Evolutionary conservation across 2,113 vertebrate species (phyloP), one percentile per base, ranked within the genome.

Genomic region (Gallinago undulata): DNA sequence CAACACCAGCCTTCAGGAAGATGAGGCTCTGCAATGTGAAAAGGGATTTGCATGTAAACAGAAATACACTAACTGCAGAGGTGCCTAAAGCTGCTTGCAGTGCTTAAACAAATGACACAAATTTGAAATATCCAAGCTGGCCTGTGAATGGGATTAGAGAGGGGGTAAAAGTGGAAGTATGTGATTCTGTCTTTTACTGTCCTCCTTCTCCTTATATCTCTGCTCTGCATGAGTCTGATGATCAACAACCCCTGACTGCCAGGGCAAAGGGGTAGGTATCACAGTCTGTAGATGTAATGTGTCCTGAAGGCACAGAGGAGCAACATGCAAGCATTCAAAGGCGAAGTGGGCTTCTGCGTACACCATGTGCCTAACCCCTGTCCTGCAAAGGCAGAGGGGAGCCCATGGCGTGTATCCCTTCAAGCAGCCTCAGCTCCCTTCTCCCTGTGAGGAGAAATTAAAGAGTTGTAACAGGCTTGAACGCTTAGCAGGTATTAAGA

Each of bases 401-500:
- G 33, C 35, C 2, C 3, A 30, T 19, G 30, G 18, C 5, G 1
- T 33, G 11, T 10, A 45, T 64, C 22, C 53, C 72, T 87, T 90
- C 68, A 68, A 70, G 60, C 31, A 75, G 64, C 69, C 53, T 10
- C 33, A 50, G 37, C 35, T 93, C 25, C 33, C 15, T 92, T 60
- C 48, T 77, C 31, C 48, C 35, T 30, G 0, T 17, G 45, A 78
- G 56, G 53, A 78, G n/a, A 68, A 50, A 78, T 31, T 35, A 43
- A 25, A 27, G 74, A 67, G 41, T 57, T 62, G n/a, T 90, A 86
- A 92, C 77, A 67, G 91, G 78, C 77, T 92, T 72, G 81, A 70
- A 84, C 0, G 16, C 60, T 94, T 87, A 94, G 53, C 93, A 91
- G 76, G 68, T 90, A 87, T 95, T 95, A 89, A 43, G 78, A 64